Base-by-base conservation (phyloP, 2,113 vertebrate species). In the Argyrosomus japonicus region DNA sequence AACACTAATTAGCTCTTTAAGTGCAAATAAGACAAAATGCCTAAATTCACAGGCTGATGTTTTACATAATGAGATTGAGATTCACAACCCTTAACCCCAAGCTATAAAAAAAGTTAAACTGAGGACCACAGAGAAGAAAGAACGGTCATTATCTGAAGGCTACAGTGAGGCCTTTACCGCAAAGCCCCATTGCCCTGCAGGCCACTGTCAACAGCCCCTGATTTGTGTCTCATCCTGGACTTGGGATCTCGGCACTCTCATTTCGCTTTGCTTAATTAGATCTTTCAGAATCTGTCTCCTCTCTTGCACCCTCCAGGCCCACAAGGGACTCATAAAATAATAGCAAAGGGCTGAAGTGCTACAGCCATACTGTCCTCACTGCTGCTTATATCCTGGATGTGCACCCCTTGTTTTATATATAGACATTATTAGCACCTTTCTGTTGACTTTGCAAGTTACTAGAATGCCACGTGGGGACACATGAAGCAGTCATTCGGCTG, bases 241-340 rank as follows among this genome's bases (percentile, higher is more conserved):
- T 40, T 61, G 53, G 75, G 74, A 88, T 84, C 89, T 86, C 68
- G 19, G 74, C 87, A 81, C 82, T 83, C 88, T 91, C 84, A 82
- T 87, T 88, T 86, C 43, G 70, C 81, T 85, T 79, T 77, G 76
- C 84, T 85, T 92, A 92, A 93, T 92, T 88, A 90, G 89, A 92
- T 91, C 87, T 88, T 87, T 86, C 77, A 90, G 71, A 84, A 75
- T 63, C 69, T 1, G 32, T 77, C 87, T 87, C 77, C 74, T 64
- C 83, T 89, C 71, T 65, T 74, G 75, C 84, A 83, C 85, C 83
- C 89, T 89, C 47, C 18, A 58, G 79, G 51, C 63, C 36, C 85
- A 58, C 80, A 3, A 12, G 77, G 78, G 86, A 85, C 64, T 79
- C 83, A 74, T 89, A 73, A 92, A 86, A 90, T 79, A 87, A 84